phyloP scores from a whole-genome alignment of 2,888 invertebrate species.

The Ophonus ardosiacus region DNA sequence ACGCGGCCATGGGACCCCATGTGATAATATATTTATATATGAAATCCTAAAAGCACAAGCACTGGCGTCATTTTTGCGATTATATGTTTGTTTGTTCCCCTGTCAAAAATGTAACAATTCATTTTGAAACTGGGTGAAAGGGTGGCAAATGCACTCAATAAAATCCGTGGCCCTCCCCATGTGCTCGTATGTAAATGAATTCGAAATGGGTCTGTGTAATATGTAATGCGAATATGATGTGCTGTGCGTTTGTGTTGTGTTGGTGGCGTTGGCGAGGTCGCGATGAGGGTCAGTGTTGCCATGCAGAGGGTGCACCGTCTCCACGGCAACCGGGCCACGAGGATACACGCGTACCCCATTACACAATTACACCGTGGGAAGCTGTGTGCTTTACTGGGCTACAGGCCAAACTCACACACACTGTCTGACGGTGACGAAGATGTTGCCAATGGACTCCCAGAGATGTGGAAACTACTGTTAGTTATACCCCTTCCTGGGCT shows the following conservation, averaged over 20 bases:
- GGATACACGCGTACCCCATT: conserved; percentile 43
- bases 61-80: no score
- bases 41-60: no score
- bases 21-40: no score
- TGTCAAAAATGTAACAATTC: neutral
- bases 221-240: neutral
- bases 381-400: conserved; percentile 1
- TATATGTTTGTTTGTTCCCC: neutral
- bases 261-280: conserved; percentile 23
- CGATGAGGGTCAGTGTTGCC: conserved; percentile 43
- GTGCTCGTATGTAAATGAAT: neutral
- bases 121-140: neutral
- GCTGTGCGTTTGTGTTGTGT: neutral
- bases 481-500: no score
- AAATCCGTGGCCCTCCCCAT: neutral
- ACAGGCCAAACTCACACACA: neutral
- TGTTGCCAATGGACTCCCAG: no score
- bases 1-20: no score
- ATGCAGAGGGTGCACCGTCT: conserved; percentile 18
- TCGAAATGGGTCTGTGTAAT: neutral
- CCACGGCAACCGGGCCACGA: conserved; percentile 24
- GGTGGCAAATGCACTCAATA: neutral
- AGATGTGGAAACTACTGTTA: no score
- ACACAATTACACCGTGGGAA: conserved; percentile 24
- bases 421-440: neutral